Percentiles rank a stretch among this genome's conserved stretches.
These are phyloP conservation scores for Apistogramma diplotaenia DNA, from an alignment of 2,113 vertebrate species.

Conservation along the genomic window DNA sequence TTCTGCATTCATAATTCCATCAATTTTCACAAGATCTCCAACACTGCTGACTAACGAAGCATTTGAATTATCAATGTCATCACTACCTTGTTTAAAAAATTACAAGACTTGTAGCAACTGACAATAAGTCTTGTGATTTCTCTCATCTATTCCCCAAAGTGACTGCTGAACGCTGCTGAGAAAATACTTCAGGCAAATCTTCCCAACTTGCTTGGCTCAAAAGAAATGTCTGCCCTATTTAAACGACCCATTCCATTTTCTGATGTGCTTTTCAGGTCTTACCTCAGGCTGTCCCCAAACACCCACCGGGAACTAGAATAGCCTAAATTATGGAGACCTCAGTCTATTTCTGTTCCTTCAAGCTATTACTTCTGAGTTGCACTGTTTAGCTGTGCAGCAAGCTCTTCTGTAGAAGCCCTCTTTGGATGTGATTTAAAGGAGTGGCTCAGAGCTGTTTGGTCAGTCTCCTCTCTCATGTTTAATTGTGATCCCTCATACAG, in stretches of 20 bases:
- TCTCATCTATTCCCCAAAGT: background rate
- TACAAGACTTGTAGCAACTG: background rate
- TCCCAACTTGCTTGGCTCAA: background rate
- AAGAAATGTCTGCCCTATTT: conserved; percentile 38
- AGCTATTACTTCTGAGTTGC: conserved; percentile 25
- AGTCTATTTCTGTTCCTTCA: conserved; percentile 37
- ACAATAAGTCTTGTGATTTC: no score
- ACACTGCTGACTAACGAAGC: background rate
- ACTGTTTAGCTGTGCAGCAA: conserved; percentile 11
- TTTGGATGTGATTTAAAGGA: background rate
- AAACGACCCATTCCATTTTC: conserved; percentile 37
- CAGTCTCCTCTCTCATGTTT: background rate
- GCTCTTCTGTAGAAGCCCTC: background rate
- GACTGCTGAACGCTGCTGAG: background rate
- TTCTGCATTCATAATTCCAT: background rate
- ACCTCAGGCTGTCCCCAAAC: conserved; percentile 54
- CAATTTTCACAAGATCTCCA: background rate
- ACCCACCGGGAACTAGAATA: conserved; percentile 23
- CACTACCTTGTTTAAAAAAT: background rate
- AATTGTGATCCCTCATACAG: background rate
- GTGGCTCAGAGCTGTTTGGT: background rate
- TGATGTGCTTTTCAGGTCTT: conserved; percentile 39
- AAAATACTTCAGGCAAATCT: background rate
- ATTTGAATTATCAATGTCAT: background rate
- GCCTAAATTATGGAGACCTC: conserved; percentile 36